Conservation (phyloP, 2,888 invertebrate genomes). For the Chesias legatella region DNA sequence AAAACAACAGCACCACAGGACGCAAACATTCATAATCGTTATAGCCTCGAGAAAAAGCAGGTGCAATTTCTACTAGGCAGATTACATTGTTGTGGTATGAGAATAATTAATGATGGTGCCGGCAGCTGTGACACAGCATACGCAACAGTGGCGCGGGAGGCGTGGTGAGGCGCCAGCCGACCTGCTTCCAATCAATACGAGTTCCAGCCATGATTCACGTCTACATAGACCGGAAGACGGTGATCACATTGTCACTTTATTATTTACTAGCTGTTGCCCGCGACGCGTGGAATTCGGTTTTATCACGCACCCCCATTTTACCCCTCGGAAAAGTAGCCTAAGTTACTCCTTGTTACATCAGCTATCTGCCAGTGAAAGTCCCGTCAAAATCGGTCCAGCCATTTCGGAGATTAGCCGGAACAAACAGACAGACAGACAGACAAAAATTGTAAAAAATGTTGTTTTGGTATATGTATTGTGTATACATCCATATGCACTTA, state of each 20-base stretch:
- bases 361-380: too few species aligned
- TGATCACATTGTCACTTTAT: constrained; percentile 33
- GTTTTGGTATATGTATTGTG: too few species aligned
- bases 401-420: too few species aligned
- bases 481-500: too few species aligned
- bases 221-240: constrained; percentile 34
- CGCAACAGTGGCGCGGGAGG: constrained; percentile 36
- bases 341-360: too few species aligned
- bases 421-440: too few species aligned
- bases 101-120: constrained; percentile 62
- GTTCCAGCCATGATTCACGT: constrained; percentile 53
- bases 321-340: too few species aligned
- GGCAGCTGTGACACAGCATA: constrained; percentile 37
- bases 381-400: too few species aligned
- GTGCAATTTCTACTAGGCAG: constrained; percentile 46
- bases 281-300: too few species aligned
- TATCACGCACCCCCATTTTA: too few species aligned
- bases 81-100: constrained; percentile 53
- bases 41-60: constrained; percentile 40
- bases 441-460: too few species aligned
- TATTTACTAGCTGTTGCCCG: too few species aligned
- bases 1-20: constrained; percentile 17
- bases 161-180: constrained; percentile 69
- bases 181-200: constrained; percentile 41
- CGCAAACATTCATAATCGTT: constrained; percentile 18